Conservation (phyloP, 2,888 invertebrate genomes). For the Corbicula japonica region DNA sequence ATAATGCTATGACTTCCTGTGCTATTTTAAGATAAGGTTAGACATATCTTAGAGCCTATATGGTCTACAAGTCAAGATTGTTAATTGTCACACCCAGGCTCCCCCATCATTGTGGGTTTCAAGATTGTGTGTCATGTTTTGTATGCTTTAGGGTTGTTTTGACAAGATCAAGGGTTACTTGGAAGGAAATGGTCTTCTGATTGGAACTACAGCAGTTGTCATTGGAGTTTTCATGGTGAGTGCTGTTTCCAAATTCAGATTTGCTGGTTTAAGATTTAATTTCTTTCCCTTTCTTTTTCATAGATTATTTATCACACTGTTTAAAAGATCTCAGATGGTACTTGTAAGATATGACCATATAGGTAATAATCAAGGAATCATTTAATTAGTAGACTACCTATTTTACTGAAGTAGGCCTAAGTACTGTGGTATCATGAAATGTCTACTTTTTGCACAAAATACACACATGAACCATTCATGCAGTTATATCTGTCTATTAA, state of each 20-base stretch:
- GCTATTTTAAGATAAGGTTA: not conserved
- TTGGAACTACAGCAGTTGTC: slow-evolving; percentile 80
- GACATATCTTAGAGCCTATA: not conserved
- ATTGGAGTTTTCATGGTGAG: slow-evolving; percentile 79
- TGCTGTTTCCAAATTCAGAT: not conserved
- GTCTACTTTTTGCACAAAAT: too few relatives aligned
- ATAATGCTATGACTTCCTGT: not conserved
- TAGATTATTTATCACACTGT: not conserved
- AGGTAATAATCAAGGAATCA: not conserved
- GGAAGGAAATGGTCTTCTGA: slow-evolving; percentile 75
- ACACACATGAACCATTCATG: too few relatives aligned
- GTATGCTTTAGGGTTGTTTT: slow-evolving; percentile 76
- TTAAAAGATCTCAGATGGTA: not conserved
- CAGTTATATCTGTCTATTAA: too few relatives aligned
- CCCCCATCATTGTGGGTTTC: not conserved
- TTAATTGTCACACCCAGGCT: not conserved
- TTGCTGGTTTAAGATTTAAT: not conserved
- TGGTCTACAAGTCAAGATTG: not conserved
- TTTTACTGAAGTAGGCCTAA: not conserved
- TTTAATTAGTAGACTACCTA: not conserved
- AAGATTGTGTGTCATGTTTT: slow-evolving; percentile 3
- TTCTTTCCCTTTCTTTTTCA: not conserved
- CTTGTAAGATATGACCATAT: not conserved
- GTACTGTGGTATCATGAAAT: not conserved
- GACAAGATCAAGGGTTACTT: slow-evolving; percentile 74